These are phyloP conservation scores for Catalaphyllia jardinei DNA, from an alignment of 64 coral and sea anemone genomes.

Conservation along the genomic window DNA sequence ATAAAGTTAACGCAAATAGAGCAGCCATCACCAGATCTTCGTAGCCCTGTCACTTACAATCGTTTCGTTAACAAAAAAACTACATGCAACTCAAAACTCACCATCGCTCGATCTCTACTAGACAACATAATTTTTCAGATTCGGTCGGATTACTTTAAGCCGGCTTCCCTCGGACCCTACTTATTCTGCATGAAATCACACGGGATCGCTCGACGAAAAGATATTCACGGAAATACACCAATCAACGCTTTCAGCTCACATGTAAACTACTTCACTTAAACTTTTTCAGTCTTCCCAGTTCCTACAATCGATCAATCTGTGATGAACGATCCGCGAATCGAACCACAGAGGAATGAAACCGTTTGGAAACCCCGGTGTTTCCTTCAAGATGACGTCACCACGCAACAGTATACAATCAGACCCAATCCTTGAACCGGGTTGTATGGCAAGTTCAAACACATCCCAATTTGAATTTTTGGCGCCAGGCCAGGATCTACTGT, in stretches of 20 bases:
- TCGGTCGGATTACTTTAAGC: not conserved
- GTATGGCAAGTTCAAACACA: slow-evolving; percentile 36
- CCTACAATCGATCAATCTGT: too few relatives aligned
- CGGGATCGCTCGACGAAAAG: not conserved
- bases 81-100: not conserved
- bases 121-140: slow-evolving; percentile 28
- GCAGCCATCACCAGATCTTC: not conserved
- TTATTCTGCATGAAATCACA: not conserved
- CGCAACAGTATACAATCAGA: slow-evolving; percentile 21
- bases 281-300: not conserved
- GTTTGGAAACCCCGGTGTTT: slow-evolving; percentile 12
- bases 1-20: not conserved
- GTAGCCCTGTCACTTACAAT: not conserved
- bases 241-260: not conserved
- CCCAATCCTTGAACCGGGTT: not conserved
- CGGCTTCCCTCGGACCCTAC: not conserved
- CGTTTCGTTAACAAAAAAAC: not conserved
- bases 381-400: slow-evolving; percentile 29
- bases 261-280: not conserved
- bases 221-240: not conserved
- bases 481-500: not conserved
- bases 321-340: not conserved
- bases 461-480: slow-evolving; percentile 7
- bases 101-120: not conserved
- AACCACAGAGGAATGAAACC: slow-evolving; percentile 1